Conservation (phyloP, 2,888 invertebrate genomes). For the Oligia latruncula region DNA sequence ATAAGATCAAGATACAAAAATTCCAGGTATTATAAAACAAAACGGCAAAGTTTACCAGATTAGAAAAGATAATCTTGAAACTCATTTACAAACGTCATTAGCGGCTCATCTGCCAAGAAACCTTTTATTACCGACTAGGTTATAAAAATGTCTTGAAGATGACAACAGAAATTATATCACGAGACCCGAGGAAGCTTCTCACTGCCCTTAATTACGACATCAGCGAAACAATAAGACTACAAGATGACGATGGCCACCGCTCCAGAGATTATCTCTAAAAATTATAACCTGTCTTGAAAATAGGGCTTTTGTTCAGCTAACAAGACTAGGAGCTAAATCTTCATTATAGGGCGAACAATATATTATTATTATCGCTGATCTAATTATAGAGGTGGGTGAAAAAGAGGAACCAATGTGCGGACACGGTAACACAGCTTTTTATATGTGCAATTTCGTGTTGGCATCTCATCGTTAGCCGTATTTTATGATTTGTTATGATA, state of each 20-base stretch:
- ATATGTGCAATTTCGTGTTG: slow-evolving; percentile 43
- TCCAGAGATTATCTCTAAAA: slow-evolving; percentile 81
- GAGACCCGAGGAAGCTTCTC: slow-evolving; percentile 48
- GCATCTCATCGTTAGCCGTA: neutral
- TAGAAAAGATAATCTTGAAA: slow-evolving; percentile 26
- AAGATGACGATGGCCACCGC: slow-evolving; percentile 81
- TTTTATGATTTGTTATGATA: slow-evolving; percentile 31
- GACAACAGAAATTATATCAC: slow-evolving; percentile 44
- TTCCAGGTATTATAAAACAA: slow-evolving; percentile 12
- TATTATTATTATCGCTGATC: slow-evolving; percentile 85
- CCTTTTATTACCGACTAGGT: slow-evolving; percentile 35
- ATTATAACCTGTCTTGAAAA: slow-evolving; percentile 80
- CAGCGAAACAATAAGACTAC: slow-evolving; percentile 69
- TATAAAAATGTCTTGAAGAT: slow-evolving; percentile 41
- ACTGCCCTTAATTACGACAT: slow-evolving; percentile 62
- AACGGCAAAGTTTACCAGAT: neutral
- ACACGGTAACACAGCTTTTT: slow-evolving; percentile 27
- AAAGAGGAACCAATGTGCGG: slow-evolving; percentile 43
- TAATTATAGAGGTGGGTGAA: slow-evolving; percentile 74
- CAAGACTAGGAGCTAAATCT: slow-evolving; percentile 84
- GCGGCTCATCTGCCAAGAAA: slow-evolving; percentile 32
- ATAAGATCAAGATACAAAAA: slow-evolving; percentile 7
- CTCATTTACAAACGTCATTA: slow-evolving; percentile 22
- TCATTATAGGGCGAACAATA: slow-evolving; percentile 83
- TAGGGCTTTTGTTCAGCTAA: slow-evolving; percentile 78